Percentiles rank a stretch among this genome's conserved stretches.
These are phyloP conservation scores for Aurelia sp. DNA, from an alignment of 30 jellyfish, hydroid and myxozoan genomes.

Conservation along the genomic window DNA sequence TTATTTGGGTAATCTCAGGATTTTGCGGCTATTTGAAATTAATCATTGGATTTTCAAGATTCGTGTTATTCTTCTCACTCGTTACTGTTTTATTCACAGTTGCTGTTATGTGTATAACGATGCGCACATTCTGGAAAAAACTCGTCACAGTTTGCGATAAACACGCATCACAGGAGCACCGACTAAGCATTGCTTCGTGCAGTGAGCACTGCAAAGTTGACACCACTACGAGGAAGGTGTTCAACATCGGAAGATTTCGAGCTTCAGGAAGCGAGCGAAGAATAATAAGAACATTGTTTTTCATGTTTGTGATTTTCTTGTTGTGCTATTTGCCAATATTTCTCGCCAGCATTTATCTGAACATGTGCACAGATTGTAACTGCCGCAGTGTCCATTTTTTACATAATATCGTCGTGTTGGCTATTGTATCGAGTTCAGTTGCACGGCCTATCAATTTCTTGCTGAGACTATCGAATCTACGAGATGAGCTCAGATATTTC, in stretches of 20 bases:
- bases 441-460: slow-evolving; percentile 68
- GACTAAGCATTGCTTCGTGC: slow-evolving; percentile 56
- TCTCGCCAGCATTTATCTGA: slow-evolving; percentile 60
- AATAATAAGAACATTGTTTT: slow-evolving; percentile 56
- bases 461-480: slow-evolving; percentile 44
- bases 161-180: slow-evolving; percentile 38
- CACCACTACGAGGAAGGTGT: slow-evolving; percentile 48
- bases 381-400: slow-evolving; percentile 57
- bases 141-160: slow-evolving; percentile 37
- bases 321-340: slow-evolving; percentile 68
- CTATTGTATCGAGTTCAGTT: slow-evolving; percentile 54
- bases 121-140: slow-evolving; percentile 66
- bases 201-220: slow-evolving; percentile 48
- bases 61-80: slow-evolving; percentile 47
- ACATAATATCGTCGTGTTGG: slow-evolving; percentile 36
- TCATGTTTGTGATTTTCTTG: slow-evolving; percentile 60
- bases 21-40: slow-evolving; percentile 32
- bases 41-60: slow-evolving; percentile 34
- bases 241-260: slow-evolving; percentile 64
- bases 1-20: slow-evolving; percentile 49
- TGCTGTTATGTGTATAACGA: slow-evolving; percentile 61
- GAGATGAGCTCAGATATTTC: slow-evolving; percentile 25
- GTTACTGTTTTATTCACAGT: slow-evolving; percentile 56
- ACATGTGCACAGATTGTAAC: slow-evolving; percentile 60
- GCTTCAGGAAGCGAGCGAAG: slow-evolving; percentile 68